phyloP scores from a whole-genome alignment of 2,797 vertebrate genomes.

The Pachyuromys duprasi region DNA sequence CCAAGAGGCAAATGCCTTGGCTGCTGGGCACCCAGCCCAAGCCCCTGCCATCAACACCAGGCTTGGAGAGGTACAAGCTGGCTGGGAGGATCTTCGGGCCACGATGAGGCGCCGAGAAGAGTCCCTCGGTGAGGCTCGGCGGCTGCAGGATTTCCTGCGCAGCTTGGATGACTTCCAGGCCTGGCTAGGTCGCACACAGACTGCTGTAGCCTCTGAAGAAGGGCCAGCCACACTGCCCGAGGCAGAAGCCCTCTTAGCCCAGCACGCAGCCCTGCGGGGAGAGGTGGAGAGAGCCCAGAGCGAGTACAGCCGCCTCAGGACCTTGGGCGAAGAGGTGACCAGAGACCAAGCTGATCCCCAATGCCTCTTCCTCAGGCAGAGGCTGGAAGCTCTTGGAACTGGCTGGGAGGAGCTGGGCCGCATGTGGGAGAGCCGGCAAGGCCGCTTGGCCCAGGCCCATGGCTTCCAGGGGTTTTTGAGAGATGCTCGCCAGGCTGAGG shows the following conservation, averaged over 20 bases:
- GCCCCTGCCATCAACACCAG: conserved; percentile 88
- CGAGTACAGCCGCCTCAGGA: conserved; percentile 93
- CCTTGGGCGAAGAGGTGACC: conserved; percentile 94
- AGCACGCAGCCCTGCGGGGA: conserved; percentile 94
- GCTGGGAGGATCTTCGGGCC: conserved; percentile 94
- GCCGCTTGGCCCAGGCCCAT: conserved; percentile 93
- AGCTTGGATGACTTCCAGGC: conserved; percentile 96
- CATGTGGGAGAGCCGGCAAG: conserved; percentile 97
- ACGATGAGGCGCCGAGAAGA: conserved; percentile 95
- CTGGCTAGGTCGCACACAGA: conserved; percentile 95
- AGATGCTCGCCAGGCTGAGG: conserved; percentile 96
- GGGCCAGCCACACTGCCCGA: conserved; percentile 93
- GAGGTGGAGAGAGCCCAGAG: conserved; percentile 95
- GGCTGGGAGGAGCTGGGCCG: conserved; percentile 96
- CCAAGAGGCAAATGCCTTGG: conserved; percentile 91
- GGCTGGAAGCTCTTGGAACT: conserved; percentile 94
- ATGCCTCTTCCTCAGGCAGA: conserved; percentile 94
- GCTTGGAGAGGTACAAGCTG: conserved; percentile 90
- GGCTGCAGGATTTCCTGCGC: conserved; percentile 95
- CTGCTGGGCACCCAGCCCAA: conserved; percentile 91
- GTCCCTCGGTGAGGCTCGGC: conserved; percentile 94
- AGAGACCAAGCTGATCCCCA: conserved; percentile 95
- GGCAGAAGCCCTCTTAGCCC: conserved; percentile 92
- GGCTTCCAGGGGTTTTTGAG: conserved; percentile 95
- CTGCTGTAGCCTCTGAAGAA: conserved; percentile 95